A percentile compares a stretch with the other conserved stretches of the same genome.
These are phyloP conservation scores for Prunella fulvescens DNA, from an alignment of 2,113 vertebrate genomes.

Conservation along the genomic window DNA sequence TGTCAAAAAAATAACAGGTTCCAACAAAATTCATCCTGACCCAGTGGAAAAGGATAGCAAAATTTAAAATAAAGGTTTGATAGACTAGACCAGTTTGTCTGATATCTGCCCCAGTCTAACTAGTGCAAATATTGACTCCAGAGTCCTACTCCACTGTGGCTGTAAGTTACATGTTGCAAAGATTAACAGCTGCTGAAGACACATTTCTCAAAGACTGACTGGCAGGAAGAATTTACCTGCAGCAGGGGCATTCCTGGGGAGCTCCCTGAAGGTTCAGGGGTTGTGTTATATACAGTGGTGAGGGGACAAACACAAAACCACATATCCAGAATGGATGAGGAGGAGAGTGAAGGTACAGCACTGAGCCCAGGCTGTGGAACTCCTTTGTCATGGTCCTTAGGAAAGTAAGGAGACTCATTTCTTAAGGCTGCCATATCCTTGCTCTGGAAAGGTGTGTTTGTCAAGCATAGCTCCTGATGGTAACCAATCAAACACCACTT, in stretches of 20 bases:
- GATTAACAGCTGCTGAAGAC: neutral
- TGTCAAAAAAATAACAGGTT: neutral
- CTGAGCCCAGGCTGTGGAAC: neutral
- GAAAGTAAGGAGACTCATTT: neutral
- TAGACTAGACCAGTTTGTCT: neutral
- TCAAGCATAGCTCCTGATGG: neutral
- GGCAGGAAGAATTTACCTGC: neutral
- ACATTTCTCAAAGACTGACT: neutral
- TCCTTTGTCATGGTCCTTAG: neutral
- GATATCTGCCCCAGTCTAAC: neutral
- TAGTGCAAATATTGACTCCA: neutral
- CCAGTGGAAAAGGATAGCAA: neutral
- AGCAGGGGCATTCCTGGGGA: neutral
- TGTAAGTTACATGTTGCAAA: neutral
- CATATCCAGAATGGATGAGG: neutral
- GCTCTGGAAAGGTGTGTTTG: neutral
- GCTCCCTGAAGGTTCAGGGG: neutral
- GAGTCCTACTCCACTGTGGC: neutral
- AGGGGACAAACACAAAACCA: neutral
- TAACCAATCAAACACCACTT: neutral
- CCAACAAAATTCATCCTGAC: neutral
- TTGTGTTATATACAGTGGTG: neutral
- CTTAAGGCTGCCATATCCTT: neutral
- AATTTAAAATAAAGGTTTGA: neutral
- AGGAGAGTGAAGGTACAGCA: neutral